Percentiles rank a stretch among this genome's conserved stretches.
Conservation (phyloP, 1,140 invertebrate species). For the Helicoverpa zea region DNA sequence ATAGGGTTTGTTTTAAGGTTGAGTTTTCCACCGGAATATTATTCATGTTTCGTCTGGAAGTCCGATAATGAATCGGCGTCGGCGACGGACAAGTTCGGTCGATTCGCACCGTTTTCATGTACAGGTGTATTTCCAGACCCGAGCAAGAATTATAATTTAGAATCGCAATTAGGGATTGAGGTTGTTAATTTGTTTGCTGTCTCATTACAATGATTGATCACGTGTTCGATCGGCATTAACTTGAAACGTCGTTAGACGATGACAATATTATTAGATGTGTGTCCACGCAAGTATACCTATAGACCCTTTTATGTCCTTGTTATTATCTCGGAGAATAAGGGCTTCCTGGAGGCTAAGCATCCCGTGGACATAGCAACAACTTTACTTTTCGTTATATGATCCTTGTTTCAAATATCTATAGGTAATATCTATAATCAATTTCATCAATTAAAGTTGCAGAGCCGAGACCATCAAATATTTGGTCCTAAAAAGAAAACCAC, state of each 20-base stretch:
- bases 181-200: constrained; percentile 18
- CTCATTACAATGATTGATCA: constrained; percentile 35
- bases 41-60: constrained; percentile 78
- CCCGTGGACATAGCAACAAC: no score
- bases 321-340: no score
- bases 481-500: no score
- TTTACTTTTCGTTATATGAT: no score
- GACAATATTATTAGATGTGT: no score
- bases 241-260: not conserved
- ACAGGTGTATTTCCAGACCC: constrained; percentile 48
- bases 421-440: no score
- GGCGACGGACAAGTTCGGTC: constrained; percentile 75
- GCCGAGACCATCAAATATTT: no score
- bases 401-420: no score
- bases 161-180: constrained; percentile 25
- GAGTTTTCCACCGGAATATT: constrained; percentile 57
- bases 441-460: no score
- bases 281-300: no score
- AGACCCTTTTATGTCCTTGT: no score
- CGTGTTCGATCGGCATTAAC: constrained; percentile 1
- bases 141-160: constrained; percentile 30
- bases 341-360: no score
- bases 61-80: constrained; percentile 83
- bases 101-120: constrained; percentile 63
- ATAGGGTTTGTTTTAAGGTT: constrained; percentile 56